Evolutionary conservation across 2,797 vertebrate species (phyloP), one percentile per base, ranked within the genome.

Genomic region (Hydrocynus forskahlii): DNA sequence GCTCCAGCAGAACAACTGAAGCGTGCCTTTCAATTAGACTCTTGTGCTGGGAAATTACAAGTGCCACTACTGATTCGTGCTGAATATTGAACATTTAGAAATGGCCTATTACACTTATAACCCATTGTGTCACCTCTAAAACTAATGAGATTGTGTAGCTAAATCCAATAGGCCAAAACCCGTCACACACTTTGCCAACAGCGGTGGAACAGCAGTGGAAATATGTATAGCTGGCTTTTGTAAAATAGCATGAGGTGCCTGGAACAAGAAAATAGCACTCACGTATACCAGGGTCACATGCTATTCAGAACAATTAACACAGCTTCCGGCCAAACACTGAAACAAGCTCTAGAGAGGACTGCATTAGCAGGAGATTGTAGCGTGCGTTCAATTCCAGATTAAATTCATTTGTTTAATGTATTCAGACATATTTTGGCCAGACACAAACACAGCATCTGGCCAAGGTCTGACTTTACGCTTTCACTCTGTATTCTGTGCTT

Each of bases 21-120:
- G 83, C 80, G 75, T 86, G 75, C 67, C 85, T 84, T 82, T 84
- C 76, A 76, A 84, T 82, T 82, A 75, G 62, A 38, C 59, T 75
- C 79, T 79, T 62, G 59, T 77, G 78, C 66, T 78, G 60, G 78
- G 75, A 76, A 83, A 82, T 84, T 83, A 86, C 78, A 79, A 82
- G 80, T 80, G 78, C 85, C 81, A 79, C 59, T 48, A 21, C 54
- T 70, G 77, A 86, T 84, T 81, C 81, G 80, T 83, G 78, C 78
- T 70, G 76, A 82, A 84, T 84, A 73, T 75, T 67, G 74, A 55
- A 63, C 78, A 77, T 84, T 84, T 80, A 60, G 76, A 77, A 84
- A 80, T 43, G 23, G 54, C 69, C 68, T 67, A 75, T 71, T 75
- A 76, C 73, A 60, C 82, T 75, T 81, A 23, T 79, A 40, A 76